A percentile compares a stretch with the other conserved stretches of the same genome.
Evolutionary conservation across 2,888 invertebrate genomes (phyloP).

Genomic region (Volucella inflata): DNA sequence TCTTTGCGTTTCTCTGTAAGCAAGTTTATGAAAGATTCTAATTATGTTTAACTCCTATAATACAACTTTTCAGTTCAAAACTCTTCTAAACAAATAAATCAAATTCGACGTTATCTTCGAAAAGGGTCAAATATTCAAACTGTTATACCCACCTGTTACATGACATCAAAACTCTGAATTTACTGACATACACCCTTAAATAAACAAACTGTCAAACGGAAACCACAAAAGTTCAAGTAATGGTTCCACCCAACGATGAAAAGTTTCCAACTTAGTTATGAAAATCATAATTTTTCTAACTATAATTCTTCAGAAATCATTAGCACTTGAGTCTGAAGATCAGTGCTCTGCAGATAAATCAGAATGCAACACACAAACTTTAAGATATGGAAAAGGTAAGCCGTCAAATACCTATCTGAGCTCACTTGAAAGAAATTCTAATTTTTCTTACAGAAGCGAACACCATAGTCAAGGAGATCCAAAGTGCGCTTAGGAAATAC

Average conservation of each 20-base stretch:
- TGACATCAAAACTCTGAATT: slow-evolving; percentile 1
- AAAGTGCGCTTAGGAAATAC: slow-evolving; percentile 85
- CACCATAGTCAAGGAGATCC: slow-evolving; percentile 84
- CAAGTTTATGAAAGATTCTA: too few species aligned
- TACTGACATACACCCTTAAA: slow-evolving; percentile 17
- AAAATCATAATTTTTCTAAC: slow-evolving; percentile 50
- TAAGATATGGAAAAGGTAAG: slow-evolving; percentile 45
- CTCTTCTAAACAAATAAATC: too few species aligned
- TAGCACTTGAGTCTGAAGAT: slow-evolving; percentile 24
- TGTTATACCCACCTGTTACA: slow-evolving; percentile 66
- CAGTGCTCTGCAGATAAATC: slow-evolving; percentile 47
- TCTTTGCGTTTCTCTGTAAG: too few species aligned
- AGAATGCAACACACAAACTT: slow-evolving; percentile 74
- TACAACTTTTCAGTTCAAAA: too few species aligned
- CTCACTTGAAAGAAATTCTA: neutral
- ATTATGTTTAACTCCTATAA: too few species aligned
- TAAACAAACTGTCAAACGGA: slow-evolving; percentile 53
- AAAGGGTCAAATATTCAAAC: neutral
- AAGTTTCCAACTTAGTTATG: slow-evolving; percentile 57
- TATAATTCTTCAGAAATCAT: slow-evolving; percentile 23
- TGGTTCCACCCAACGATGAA: slow-evolving; percentile 23
- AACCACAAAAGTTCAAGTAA: slow-evolving; percentile 49
- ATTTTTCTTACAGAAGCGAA: slow-evolving; percentile 75
- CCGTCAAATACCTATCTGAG: neutral
- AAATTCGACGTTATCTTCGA: neutral